A percentile compares a stretch with the other conserved stretches of the same genome.
These are phyloP conservation scores for Eupithecia subumbrata DNA, from an alignment of 2,888 invertebrate species.

Conservation along the genomic window DNA sequence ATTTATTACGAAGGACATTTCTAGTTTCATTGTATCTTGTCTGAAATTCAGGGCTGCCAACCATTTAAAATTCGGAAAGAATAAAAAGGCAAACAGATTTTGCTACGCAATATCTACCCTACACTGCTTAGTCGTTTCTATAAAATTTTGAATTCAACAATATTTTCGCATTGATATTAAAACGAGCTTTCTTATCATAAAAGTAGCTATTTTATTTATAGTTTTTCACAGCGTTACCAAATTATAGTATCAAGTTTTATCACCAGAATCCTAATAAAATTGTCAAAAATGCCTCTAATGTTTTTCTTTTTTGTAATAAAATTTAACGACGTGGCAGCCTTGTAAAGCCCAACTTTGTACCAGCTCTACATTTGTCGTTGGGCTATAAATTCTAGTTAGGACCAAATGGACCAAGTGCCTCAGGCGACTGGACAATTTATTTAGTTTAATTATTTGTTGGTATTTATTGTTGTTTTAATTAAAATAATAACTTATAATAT, in stretches of 20 bases:
- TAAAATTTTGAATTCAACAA: not conserved
- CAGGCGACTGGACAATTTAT: slow-evolving; percentile 57
- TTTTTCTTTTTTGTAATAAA: slow-evolving; percentile 26
- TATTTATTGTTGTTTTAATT: slow-evolving; percentile 54
- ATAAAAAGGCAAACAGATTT: not conserved
- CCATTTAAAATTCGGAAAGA: not conserved
- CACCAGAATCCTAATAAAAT: slow-evolving; percentile 26
- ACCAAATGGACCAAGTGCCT: slow-evolving; percentile 54
- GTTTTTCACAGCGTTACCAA: slow-evolving; percentile 12
- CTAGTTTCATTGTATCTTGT: slow-evolving; percentile 25
- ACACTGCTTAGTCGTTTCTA: not conserved
- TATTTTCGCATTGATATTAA: not conserved
- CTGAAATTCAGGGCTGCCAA: slow-evolving; percentile 9
- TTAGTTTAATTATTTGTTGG: slow-evolving; percentile 45
- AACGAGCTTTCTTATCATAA: not conserved
- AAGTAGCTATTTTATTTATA: slow-evolving; percentile 1
- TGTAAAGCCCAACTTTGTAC: slow-evolving; percentile 42
- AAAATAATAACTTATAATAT: slow-evolving; percentile 48
- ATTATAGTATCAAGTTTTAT: slow-evolving; percentile 23
- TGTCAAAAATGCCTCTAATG: not conserved
- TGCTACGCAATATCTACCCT: not conserved
- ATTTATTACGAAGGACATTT: slow-evolving; percentile 33
- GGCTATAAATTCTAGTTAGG: slow-evolving; percentile 75
- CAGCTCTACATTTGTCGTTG: slow-evolving; percentile 56
- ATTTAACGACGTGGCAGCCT: slow-evolving; percentile 39